Conservation (phyloP, 1,140 invertebrate genomes). For the Tribolium madens region DNA sequence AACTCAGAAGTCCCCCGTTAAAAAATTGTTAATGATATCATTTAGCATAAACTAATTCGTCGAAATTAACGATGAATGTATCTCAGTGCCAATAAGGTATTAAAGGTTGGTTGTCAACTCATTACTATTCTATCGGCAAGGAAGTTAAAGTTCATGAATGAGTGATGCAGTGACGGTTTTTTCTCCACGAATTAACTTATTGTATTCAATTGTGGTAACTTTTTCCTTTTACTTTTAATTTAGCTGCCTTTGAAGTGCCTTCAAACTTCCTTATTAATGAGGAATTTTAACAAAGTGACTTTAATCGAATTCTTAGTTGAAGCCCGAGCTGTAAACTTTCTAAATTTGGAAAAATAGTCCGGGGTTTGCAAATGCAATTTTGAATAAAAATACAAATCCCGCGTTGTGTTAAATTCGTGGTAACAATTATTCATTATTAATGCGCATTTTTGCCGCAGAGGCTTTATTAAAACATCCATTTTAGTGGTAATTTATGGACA, state of each 20-base stretch:
- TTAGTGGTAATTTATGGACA: constrained; percentile 3
- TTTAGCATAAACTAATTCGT: neutral
- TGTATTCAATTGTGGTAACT: constrained; percentile 24
- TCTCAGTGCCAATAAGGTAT: constrained; percentile 4
- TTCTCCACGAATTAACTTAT: constrained; percentile 15
- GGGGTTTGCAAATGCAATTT: neutral
- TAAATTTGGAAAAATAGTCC: neutral
- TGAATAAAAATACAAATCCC: neutral
- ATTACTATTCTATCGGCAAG: neutral
- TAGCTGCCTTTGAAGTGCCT: constrained; percentile 18
- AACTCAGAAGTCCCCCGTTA: neutral
- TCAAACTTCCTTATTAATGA: constrained; percentile 34
- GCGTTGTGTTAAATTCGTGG: neutral
- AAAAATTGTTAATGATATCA: neutral
- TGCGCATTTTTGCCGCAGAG: constrained; percentile 4
- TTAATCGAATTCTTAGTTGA: constrained; percentile 7
- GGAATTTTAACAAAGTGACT: constrained; percentile 10
- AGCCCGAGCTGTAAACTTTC: neutral
- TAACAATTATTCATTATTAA: constrained; percentile 9
- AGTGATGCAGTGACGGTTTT: neutral
- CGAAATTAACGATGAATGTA: constrained; percentile 4
- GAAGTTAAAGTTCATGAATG: constrained; percentile 11
- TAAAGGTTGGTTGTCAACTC: too few relatives aligned
- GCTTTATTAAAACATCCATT: constrained; percentile 5
- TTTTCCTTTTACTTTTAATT: constrained; percentile 26